Evolutionary conservation across 2,113 vertebrate genomes (phyloP).

Genomic region (Scytalopus superciliaris): DNA sequence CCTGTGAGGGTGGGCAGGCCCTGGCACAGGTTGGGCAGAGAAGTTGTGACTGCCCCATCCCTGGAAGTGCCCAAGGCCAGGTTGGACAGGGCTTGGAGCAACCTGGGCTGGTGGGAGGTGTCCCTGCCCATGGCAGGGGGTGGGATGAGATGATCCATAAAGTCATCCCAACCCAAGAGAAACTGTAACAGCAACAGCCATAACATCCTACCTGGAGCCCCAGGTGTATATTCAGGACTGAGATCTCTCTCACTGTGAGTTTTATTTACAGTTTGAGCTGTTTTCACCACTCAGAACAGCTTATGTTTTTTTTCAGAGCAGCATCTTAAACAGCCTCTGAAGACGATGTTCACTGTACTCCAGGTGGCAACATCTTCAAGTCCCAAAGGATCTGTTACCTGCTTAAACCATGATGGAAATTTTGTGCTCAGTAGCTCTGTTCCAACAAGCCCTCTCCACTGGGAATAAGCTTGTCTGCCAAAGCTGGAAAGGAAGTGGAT

Average conservation of each 20-base stretch:
- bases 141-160: accelerated
- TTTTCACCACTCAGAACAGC: not conserved
- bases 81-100: not conserved
- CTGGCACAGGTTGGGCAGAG: not conserved
- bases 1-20: not conserved
- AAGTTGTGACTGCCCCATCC: not conserved
- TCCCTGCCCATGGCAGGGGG: not conserved
- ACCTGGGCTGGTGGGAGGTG: not conserved
- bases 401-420: not conserved
- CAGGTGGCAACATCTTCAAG: not conserved
- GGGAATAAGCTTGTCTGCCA: not conserved
- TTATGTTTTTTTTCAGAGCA: not conserved
- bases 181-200: not conserved
- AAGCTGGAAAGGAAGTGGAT: not conserved
- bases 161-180: not conserved
- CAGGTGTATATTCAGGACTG: not conserved
- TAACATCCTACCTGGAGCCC: not conserved
- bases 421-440: not conserved
- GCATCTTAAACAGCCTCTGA: not conserved
- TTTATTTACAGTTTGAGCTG: not conserved
- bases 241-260: not conserved
- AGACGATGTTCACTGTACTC: not conserved
- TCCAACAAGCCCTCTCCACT: not conserved
- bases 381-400: not conserved
- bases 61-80: not conserved